Conservation (phyloP, 2,113 vertebrate genomes). For the Noctilio leporinus region DNA sequence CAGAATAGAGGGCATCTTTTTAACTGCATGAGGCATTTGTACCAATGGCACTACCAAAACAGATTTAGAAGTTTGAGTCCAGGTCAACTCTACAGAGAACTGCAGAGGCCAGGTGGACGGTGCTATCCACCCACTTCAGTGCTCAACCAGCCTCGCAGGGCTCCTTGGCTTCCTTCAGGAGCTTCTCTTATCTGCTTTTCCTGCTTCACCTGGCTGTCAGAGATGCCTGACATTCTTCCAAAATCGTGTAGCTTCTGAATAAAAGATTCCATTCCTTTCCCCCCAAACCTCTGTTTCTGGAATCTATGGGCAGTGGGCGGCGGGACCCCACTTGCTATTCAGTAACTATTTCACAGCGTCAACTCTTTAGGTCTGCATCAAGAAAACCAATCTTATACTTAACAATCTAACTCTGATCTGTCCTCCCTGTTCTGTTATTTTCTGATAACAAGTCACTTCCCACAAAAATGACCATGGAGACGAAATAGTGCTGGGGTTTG, state of each 20-base stretch:
- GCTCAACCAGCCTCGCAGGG: not conserved
- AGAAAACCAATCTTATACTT: not conserved
- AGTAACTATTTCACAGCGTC: not conserved
- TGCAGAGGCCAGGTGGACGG: accelerated
- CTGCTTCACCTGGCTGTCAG: not conserved
- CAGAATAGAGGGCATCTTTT: not conserved
- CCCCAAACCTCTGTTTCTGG: too few relatives aligned
- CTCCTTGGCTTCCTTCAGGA: not conserved
- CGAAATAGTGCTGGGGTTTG: not conserved
- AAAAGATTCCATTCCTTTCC: too few relatives aligned
- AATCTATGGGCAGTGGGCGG: too few relatives aligned
- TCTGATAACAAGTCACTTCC: not conserved
- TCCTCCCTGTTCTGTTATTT: not conserved
- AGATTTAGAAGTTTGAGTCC: not conserved
- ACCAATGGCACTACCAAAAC: not conserved
- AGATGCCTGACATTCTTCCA: not conserved
- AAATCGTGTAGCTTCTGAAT: too few relatives aligned
- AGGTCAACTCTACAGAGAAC: not conserved
- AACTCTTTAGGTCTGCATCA: not conserved
- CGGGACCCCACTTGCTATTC: too few relatives aligned
- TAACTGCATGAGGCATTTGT: not conserved
- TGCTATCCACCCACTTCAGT: not conserved
- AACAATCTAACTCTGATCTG: not conserved
- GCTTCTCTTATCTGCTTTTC: not conserved
- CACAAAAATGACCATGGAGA: not conserved